These are phyloP conservation scores for Zeuzera pyrina DNA, from an alignment of 2,888 invertebrate genomes.

Conservation along the genomic window DNA sequence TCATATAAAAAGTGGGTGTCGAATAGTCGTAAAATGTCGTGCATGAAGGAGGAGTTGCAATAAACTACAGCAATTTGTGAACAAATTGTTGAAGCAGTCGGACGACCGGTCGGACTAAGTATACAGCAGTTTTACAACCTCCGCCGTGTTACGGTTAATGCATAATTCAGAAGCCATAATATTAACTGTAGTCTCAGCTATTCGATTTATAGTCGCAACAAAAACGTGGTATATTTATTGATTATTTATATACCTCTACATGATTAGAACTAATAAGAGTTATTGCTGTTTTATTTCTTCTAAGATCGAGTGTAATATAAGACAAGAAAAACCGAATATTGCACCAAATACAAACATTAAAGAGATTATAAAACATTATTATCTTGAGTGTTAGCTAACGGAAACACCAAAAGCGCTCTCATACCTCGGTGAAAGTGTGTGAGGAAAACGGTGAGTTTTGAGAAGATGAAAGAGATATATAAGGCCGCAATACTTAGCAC, in stretches of 20 bases:
- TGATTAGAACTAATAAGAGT: conserved; percentile 1
- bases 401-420: too few species aligned
- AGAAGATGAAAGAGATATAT: too few species aligned
- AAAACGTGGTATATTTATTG: conserved; percentile 29
- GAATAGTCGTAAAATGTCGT: conserved; percentile 42
- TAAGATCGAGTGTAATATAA: too few species aligned
- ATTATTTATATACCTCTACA: conserved; percentile 1
- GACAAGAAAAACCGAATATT: too few species aligned
- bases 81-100: conserved; percentile 13
- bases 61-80: conserved; percentile 33
- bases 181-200: conserved; percentile 49
- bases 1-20: conserved; percentile 36
- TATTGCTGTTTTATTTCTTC: too few species aligned
- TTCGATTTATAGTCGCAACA: conserved; percentile 52
- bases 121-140: conserved; percentile 48
- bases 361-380: too few species aligned
- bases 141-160: conserved; percentile 43
- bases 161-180: conserved; percentile 66
- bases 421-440: too few species aligned
- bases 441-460: too few species aligned
- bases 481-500: too few species aligned
- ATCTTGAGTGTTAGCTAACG: too few species aligned
- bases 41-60: conserved; percentile 34
- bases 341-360: too few species aligned
- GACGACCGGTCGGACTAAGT: conserved; percentile 15